These are phyloP conservation scores for Cataglyphis albicans DNA, from an alignment of 2,888 invertebrate species.

Conservation along the genomic window DNA sequence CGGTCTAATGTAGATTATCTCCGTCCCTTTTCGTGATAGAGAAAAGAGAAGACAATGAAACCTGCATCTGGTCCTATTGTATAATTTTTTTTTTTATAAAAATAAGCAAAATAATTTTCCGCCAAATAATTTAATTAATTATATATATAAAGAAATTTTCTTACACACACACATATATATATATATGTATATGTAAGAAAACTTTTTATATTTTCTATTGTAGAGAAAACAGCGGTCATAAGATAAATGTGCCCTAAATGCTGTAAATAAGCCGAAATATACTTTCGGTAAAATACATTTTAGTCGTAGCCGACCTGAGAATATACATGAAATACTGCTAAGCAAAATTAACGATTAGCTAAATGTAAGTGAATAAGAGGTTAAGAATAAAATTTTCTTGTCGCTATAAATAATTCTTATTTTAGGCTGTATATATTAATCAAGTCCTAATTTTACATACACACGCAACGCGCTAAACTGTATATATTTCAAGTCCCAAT, in stretches of 20 bases:
- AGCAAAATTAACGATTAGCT: background rate
- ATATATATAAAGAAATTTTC: no score
- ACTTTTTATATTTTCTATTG: no score
- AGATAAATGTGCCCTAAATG: background rate
- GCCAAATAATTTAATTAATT: no score
- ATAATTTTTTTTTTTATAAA: background rate
- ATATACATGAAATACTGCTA: background rate
- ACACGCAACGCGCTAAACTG: constrained; percentile 8
- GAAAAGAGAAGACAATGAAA: constrained; percentile 45
- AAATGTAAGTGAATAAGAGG: background rate
- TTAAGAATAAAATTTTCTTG: constrained; percentile 15
- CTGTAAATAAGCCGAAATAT: constrained; percentile 23
- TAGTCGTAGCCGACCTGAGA: background rate
- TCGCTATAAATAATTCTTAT: constrained; percentile 7
- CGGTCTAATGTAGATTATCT: constrained; percentile 49
- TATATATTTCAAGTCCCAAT: constrained; percentile 27
- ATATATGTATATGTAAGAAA: no score
- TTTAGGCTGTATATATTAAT: background rate
- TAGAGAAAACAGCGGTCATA: background rate
- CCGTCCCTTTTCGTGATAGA: constrained; percentile 16
- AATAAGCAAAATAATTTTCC: background rate
- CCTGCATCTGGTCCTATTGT: background rate
- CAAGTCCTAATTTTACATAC: constrained; percentile 35
- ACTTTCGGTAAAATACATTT: constrained; percentile 2
- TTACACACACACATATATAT: no score